Evolutionary conservation across 2,797 vertebrate genomes (phyloP), one percentile per base, ranked within the genome.

Genomic region (Chaetophractus vellerosus): DNA sequence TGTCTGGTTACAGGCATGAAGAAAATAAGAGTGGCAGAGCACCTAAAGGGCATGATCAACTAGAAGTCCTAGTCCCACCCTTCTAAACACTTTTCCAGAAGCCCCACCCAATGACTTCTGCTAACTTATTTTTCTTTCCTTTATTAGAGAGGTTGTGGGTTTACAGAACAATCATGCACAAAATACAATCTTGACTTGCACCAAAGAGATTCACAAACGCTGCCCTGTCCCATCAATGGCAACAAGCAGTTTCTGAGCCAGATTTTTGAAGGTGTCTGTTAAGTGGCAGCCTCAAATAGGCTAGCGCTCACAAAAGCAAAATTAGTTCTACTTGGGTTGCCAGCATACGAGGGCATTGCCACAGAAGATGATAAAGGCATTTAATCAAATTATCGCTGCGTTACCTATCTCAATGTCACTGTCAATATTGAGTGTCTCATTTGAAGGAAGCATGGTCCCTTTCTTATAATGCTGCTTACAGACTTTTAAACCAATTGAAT

Each of bases 381-480:
- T 5, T 4, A 36, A 83, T 50, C 6, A 94, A 84, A 41, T 61
- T 0, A 61, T 31, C 19, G 24, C 12, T 12, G n/a, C 9, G 0
- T 88, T 98, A 99, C 99, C 99, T 97, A 97, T 99, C 97, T 99
- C 99, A 69, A 98, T 98, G 92, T 99, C 97, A 26, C 99, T 98
- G 71, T 99, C 99, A 59, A 99, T 99, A 91, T 98, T 97, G 88
- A 99, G 98, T 0, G 98, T 97, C 80, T 99, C 98, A 0, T 99
- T 98, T 9, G 98, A 99, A 28, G 99, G 98, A 59, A 98, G 96
- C 95, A 98, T 88, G 2, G 45, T 97, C 79, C 98, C 98, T 94
- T 93, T 99, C 97, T 97, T 99, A 97, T 99, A 99, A 84, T 99
- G 98, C 3, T 99, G 97, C 96, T 99, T 99, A 97, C 99, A 99